Conservation (phyloP, 2,113 vertebrate genomes). For the Pseudorasbora parva region DNA sequence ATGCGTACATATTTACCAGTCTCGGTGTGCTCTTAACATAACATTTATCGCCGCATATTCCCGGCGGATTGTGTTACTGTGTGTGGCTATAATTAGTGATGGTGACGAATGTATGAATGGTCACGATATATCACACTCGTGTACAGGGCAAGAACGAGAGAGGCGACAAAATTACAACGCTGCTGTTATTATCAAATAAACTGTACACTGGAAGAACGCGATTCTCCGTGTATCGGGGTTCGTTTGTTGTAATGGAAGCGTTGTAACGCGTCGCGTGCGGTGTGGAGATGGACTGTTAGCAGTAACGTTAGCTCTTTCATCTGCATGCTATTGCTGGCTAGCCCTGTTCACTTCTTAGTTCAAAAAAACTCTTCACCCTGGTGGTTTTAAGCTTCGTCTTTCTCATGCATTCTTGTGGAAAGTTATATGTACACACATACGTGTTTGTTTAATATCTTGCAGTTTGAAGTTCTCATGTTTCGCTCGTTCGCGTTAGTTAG, state of each 20-base stretch:
- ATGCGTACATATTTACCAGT: not conserved
- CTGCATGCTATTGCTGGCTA: conserved; percentile 45
- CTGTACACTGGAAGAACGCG: not conserved
- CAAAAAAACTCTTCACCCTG: conserved; percentile 7
- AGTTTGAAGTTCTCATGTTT: not conserved
- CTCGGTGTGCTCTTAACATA: not conserved
- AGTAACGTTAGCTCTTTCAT: conserved; percentile 39
- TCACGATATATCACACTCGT: not conserved
- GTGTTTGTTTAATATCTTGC: not conserved
- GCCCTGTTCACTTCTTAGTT: conserved; percentile 6
- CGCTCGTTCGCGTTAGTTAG: conserved; percentile 2
- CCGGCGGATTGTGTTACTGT: conserved; percentile 43
- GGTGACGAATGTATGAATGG: conserved; percentile 31
- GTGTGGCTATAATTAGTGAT: conserved; percentile 47
- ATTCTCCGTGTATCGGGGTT: not conserved
- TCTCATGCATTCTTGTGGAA: not conserved
- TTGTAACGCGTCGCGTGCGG: conserved; percentile 1
- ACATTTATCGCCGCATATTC: not conserved
- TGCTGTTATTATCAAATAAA: not conserved
- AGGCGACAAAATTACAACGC: not conserved
- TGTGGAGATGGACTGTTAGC: conserved; percentile 40
- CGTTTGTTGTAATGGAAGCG: not conserved
- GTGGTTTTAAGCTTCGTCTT: not conserved
- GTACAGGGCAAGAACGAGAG: conserved; percentile 6
- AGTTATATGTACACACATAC: not conserved